Base-by-base conservation (phyloP, 2,888 invertebrate species). In the Tetropium fuscum region DNA sequence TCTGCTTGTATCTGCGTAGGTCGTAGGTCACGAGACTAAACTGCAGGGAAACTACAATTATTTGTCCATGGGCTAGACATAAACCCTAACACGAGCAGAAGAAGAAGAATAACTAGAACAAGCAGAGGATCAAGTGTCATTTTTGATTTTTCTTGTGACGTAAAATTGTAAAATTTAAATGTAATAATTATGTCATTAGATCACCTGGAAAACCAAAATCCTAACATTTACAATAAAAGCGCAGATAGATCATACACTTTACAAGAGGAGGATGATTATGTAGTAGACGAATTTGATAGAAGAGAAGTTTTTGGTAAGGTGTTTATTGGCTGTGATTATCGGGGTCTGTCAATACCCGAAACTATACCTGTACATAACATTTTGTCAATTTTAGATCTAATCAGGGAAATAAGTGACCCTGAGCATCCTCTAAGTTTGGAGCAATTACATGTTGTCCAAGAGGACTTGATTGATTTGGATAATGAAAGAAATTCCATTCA, bases 401-500 rank as follows among this genome's bases (percentile, higher is more conserved):
- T 99, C 62, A 87, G 97, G 30, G 89, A 90, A 73, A 98, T 99
- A 10, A 96, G 94, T 75, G 99, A 99, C 79, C 99, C 99, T 0
- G 99, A 99, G 79, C 98, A 99, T 83, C 99, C 99, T 0, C 81
- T 98, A 27, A 92, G 97, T 0, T 81, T 99, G 19, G 99, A 99
- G 78, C 94, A 99, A 81, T 83, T 99, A 7, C 92, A 94, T 77
- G 98, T 99, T 0, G 90, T 99, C 0, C 94, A 97, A 75, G 90
- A 94, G 78, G 87, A 86, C 70, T 87, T 93, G 53, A 90, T 97
- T 11, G 80, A 84, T 81, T 91, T 97, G 0, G 87, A 92, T 77
- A 90, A 95, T 81, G 83, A 86, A 41, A 83, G 86, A 0, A 94
- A 91, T 75, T 83, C 81, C 5, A 88, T 97, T 0, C 83, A 87